Base-by-base conservation (phyloP, 2,888 invertebrate species). In the Drosophila recens region DNA sequence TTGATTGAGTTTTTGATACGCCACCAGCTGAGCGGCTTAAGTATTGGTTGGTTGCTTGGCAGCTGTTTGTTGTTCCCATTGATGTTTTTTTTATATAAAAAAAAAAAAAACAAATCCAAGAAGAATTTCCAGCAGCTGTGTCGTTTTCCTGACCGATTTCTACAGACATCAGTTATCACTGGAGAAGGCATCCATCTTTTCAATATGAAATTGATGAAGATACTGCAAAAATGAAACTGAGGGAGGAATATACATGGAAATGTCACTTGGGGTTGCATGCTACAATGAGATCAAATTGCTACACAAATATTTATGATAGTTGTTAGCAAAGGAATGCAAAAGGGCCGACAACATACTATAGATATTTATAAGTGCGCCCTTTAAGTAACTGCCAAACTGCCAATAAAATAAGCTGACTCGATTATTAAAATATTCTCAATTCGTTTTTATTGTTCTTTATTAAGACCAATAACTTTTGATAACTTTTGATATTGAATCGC, bases 231-330 rank as follows among this genome's bases (percentile, higher is more conserved):
- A 52, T 13, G 11, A 23, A 34, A 20, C 23, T n/a, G 36, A 30
- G 46, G 38, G 56, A 13, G 52, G 46, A 34, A 62, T 54, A 70
- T 42, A 74, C 64, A 72, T 69, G 62, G 52, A 57, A 59, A 42
- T 75, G 58, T 49, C 62, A 40, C 52, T 49, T 63, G 48, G 53
- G 57, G 45, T 66, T 67, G 61, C 40, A 20, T 43, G 77, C 57
- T 34, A 46, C 63, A 73, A 70, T 73, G 73, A 71, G 61, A 80
- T 66, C 65, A 62, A 83, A 81, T 80, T 80, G 83, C 73, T 63
- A 49, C 81, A 74, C 80, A 83, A 83, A 81, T 77, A 83, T 86
- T 81, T 77, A 81, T 86, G 70, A 67, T 59, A 49, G 38, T 54
- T 53, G 38, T 13, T 34, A 27, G 36, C n/a, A 34, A 38, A 46